Evolutionary conservation across 2,113 vertebrate genomes (phyloP).

Genomic region (Dicentrarchus labrax): DNA sequence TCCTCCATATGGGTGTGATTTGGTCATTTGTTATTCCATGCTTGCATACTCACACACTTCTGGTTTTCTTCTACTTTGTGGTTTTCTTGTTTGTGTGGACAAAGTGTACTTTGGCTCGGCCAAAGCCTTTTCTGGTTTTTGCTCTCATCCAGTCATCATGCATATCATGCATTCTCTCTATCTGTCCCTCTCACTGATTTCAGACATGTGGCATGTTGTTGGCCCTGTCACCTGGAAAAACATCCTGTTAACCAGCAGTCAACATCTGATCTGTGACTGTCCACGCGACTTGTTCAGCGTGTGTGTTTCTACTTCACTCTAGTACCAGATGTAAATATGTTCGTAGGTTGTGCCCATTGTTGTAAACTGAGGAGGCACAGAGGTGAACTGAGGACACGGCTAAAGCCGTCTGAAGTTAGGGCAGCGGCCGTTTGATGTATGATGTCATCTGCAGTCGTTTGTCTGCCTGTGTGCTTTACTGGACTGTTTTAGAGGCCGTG

Average conservation of each 20-base stretch:
- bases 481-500: conserved; percentile 56
- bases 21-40: conserved; percentile 63
- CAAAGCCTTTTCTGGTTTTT: conserved; percentile 22
- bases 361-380: background rate
- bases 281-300: background rate
- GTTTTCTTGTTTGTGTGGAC: conserved; percentile 77
- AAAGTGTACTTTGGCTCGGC: conserved; percentile 37
- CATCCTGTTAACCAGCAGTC: background rate
- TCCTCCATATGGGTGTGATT: conserved; percentile 58
- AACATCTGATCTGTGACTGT: background rate
- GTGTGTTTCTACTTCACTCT: background rate
- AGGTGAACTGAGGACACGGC: conserved; percentile 67
- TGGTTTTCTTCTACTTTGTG: conserved; percentile 58
- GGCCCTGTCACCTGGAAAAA: background rate
- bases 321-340: conserved; percentile 19
- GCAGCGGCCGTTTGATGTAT: conserved; percentile 48
- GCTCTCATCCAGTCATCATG: background rate
- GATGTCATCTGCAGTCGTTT: conserved; percentile 63
- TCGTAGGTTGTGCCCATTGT: conserved; percentile 17
- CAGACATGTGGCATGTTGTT: background rate
- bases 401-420: conserved; percentile 38
- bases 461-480: conserved; percentile 51
- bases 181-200: background rate
- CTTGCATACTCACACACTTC: conserved; percentile 55
- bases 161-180: background rate